These are phyloP conservation scores for Prostheceraeus crozeri DNA, from an alignment of 2,888 invertebrate species.

Conservation along the genomic window DNA sequence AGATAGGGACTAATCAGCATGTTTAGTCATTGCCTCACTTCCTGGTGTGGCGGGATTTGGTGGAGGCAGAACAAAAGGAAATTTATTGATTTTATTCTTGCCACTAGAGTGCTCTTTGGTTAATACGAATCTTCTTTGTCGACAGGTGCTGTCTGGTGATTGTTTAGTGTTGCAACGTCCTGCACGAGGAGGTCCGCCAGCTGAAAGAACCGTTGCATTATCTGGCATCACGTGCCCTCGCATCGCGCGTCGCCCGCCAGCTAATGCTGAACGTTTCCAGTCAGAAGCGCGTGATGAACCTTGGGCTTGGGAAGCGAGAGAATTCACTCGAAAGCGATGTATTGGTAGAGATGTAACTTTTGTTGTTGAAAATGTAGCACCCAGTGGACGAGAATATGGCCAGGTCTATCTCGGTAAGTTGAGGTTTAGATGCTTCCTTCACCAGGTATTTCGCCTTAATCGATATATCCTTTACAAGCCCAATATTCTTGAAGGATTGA, in stretches of 20 bases:
- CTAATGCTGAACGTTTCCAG: conserved; percentile 53
- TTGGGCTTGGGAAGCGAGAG: conserved; percentile 94
- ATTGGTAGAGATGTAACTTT: conserved; percentile 86
- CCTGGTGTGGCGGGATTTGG: no score
- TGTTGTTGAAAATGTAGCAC: conserved; percentile 69
- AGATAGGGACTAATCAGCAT: no score
- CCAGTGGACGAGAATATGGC: conserved; percentile 79
- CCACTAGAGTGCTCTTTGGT: no score
- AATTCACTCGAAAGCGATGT: conserved; percentile 84
- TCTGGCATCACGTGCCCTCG: conserved; percentile 86
- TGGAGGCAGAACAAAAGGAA: no score
- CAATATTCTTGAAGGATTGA: no score
- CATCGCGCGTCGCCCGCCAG: conserved; percentile 69
- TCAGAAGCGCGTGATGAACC: conserved; percentile 61
- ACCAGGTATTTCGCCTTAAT: no score
- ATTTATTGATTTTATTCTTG: no score
- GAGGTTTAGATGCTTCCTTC: neutral
- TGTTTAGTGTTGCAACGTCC: conserved; percentile 80
- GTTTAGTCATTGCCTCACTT: no score
- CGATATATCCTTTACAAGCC: no score
- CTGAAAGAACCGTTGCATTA: conserved; percentile 80
- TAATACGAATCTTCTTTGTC: no score
- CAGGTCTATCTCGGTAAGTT: conserved; percentile 76
- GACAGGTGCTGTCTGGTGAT: conserved; percentile 89
- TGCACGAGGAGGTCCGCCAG: conserved; percentile 70